A percentile compares a stretch with the other conserved stretches of the same genome.
Conservation (phyloP, 2,888 invertebrate species). For the Craniophora ligustri region DNA sequence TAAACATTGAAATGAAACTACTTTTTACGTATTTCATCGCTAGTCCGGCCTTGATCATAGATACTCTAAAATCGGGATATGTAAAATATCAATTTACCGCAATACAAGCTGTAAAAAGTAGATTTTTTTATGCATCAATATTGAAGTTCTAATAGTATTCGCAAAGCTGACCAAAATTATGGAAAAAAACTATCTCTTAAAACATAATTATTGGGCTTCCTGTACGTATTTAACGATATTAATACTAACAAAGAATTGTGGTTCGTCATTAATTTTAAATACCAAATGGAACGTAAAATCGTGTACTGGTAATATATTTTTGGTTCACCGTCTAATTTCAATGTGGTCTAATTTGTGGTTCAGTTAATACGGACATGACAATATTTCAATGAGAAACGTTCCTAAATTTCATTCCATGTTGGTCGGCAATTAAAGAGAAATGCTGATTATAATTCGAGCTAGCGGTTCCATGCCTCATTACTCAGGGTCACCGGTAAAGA, state of each 20-base stretch:
- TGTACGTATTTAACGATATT: too few relatives aligned
- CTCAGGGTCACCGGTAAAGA: conserved; percentile 17
- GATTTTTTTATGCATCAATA: too few relatives aligned
- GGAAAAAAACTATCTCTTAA: too few relatives aligned
- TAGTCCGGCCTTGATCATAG: too few relatives aligned
- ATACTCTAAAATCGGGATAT: too few relatives aligned
- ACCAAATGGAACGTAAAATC: background rate
- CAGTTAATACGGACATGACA: conserved; percentile 21
- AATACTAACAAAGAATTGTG: background rate
- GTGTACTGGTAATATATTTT: background rate
- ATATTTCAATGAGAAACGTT: conserved; percentile 27
- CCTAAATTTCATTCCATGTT: conserved; percentile 39
- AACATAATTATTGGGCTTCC: too few relatives aligned
- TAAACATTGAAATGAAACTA: too few relatives aligned
- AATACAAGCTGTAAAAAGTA: too few relatives aligned
- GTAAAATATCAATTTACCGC: too few relatives aligned
- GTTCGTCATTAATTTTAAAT: background rate
- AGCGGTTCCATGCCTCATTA: conserved; percentile 10
- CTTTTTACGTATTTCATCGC: too few relatives aligned
- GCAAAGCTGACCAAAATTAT: too few relatives aligned
- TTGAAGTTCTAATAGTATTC: too few relatives aligned
- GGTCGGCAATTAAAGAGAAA: conserved; percentile 25
- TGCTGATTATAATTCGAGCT: conserved; percentile 26
- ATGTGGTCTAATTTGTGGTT: conserved; percentile 27
- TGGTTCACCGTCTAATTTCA: conserved; percentile 23